Conservation (phyloP, 2,888 invertebrate species). For the Caenorhabditis macrosperma region DNA sequence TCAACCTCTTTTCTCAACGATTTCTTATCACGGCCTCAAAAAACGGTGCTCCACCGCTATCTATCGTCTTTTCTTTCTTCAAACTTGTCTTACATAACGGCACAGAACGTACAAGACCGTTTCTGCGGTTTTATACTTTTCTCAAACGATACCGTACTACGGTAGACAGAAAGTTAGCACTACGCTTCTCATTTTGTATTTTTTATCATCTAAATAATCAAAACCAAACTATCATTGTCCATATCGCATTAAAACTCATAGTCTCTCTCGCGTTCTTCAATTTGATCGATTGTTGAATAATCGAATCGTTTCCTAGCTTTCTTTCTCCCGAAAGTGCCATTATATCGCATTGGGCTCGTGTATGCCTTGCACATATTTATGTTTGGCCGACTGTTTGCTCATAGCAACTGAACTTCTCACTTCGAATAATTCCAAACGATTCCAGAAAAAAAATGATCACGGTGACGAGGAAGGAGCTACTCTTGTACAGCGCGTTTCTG, state of each 20-base stretch:
- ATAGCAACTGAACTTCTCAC: slow-evolving; percentile 14
- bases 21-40: background rate
- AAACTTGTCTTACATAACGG: background rate
- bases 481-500: slow-evolving; percentile 35
- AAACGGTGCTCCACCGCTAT: slow-evolving; percentile 3
- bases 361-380: slow-evolving; percentile 42
- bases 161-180: no score
- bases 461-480: slow-evolving; percentile 19
- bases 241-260: background rate
- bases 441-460: slow-evolving; percentile 1
- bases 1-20: slow-evolving; percentile 23
- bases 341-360: background rate
- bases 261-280: background rate
- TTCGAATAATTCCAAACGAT: background rate
- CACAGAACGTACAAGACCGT: slow-evolving; percentile 6
- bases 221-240: background rate
- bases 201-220: background rate
- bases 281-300: background rate
- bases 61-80: background rate
- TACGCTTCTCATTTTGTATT: background rate
- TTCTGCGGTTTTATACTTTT: background rate
- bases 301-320: background rate
- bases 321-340: slow-evolving; percentile 29
- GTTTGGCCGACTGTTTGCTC: slow-evolving; percentile 39
- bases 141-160: no score